These are phyloP conservation scores for Herminia tarsipennalis DNA, from an alignment of 2,888 invertebrate genomes.

Conservation along the genomic window DNA sequence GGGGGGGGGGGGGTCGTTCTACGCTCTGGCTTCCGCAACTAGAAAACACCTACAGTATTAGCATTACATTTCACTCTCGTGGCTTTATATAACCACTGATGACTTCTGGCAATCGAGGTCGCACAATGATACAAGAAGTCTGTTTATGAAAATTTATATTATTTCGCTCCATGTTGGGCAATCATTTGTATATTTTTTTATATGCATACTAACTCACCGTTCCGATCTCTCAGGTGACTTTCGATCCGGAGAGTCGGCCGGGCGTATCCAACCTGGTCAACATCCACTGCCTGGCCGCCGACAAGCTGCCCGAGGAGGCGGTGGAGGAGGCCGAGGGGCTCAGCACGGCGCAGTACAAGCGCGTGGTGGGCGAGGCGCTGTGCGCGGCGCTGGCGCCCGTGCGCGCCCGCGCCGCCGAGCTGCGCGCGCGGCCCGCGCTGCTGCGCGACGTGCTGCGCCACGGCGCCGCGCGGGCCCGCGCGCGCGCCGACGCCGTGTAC, in stretches of 20 bases:
- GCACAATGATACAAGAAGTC: too few relatives aligned
- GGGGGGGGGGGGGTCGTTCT: too few relatives aligned
- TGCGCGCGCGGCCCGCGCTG: slow-evolving; percentile 86
- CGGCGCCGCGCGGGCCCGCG: slow-evolving; percentile 88
- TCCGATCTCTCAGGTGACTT: slow-evolving; percentile 87
- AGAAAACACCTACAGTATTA: too few relatives aligned
- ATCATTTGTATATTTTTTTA: too few relatives aligned
- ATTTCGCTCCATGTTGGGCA: too few relatives aligned
- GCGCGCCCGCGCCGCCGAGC: slow-evolving; percentile 54
- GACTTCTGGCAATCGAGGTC: too few relatives aligned
- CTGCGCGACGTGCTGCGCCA: slow-evolving; percentile 45
- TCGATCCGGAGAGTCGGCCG: slow-evolving; percentile 91
- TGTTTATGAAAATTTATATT: too few relatives aligned
- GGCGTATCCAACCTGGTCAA: slow-evolving; percentile 96
- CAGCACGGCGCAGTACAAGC: slow-evolving; percentile 90
- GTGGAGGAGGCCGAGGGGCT: slow-evolving; percentile 87
- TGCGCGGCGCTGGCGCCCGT: slow-evolving; percentile 46
- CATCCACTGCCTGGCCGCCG: slow-evolving; percentile 92
- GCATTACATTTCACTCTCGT: too few relatives aligned
- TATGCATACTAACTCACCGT: too few relatives aligned
- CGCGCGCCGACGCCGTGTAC: slow-evolving; percentile 87
- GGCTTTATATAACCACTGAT: too few relatives aligned
- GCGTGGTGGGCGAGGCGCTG: slow-evolving; percentile 58
- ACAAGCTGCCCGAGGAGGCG: slow-evolving; percentile 88
- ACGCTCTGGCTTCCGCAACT: too few relatives aligned